Base-by-base conservation (phyloP, 2,113 vertebrate species). In the Pogonocichla stellata region DNA sequence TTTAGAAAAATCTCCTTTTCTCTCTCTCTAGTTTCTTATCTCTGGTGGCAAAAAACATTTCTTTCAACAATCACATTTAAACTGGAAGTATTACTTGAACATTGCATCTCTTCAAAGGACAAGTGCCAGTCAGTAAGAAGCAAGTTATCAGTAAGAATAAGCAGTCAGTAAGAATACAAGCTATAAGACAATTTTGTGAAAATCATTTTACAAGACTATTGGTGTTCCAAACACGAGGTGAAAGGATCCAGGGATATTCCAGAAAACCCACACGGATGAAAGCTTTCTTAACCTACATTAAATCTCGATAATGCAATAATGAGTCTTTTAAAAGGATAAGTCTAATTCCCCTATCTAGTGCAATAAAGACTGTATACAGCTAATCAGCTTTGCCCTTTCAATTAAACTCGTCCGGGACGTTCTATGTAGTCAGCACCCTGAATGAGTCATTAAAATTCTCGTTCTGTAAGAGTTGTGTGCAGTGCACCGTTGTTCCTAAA, bases 301-400 rank as follows among this genome's bases (percentile, higher is more conserved):
- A 98, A 98, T 98, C 98, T 98, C 98, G 96, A 98, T 98, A 98
- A 98, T 97, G 95, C 87, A 98, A 97, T 98, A 98, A 98, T 98
- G 98, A 98, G 96, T 98, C 97, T 98, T 98, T 98, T 98, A 95
- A 98, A 97, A 96, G 96, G 97, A 98, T 98, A 86, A 98, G 97
- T 98, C 97, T 98, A 98, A 98, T 98, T 98, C 97, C 94, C 94
- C 97, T 97, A 97, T 98, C 98, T 98, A 92, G 95, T 92, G 89
- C 96, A 96, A 98, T 98, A 98, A 98, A 98, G 96, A 98, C 97
- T 97, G 96, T 97, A 97, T 97, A 97, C 94, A 97, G 92, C 97
- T 98, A 98, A 98, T 98, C 97, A 97, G 94, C 96, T 97, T 98
- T 98, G 98, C 98, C 98, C 98, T 98, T 98, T 98, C 98, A 97